Evolutionary conservation across 2,888 invertebrate genomes (phyloP), one percentile per base, ranked within the genome.

Genomic region (Cataglyphis rosenhaueri): DNA sequence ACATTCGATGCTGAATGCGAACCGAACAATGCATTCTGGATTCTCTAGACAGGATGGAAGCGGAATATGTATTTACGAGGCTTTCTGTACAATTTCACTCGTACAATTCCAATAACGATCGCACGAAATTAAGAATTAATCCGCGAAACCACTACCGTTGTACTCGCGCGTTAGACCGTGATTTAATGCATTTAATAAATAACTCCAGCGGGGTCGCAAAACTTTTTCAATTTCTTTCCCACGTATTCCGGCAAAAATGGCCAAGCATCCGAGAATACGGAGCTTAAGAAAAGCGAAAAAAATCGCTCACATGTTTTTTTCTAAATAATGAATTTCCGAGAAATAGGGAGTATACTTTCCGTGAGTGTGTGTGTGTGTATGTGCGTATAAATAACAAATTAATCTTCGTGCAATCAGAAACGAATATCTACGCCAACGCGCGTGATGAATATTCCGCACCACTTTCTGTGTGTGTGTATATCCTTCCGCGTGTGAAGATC

Each of bases 401-500:
- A 57, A 68, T 78, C 57, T 78, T 18, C 15, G 18, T 18, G 78
- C 59, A 68, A 78, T 57, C 75, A n/a, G 65, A 35, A 64, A 65
- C 57, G 71, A 78, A 61, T 59, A 70, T 78, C 71, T 59, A 59
- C 78, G 59, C 78, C 78, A 44, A 78, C 59, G 78, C 44, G 57
- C 25, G 35, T 44, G 57, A 78, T 78, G 70, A 78, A 78, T 68
- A 68, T 44, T 44, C 68, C 68, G 57, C 76, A 12, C 52, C 18
- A 21, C 41, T 64, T 61, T 62, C 74, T 1, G 59, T 15, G 44
- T 48, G 3, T 25, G 35, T 21, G 21, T 25, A 25, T 79, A 85
- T 86, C 73, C 74, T 83, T 70, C 78, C 89, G 68, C 85, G 87
- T 87, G 86, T 82, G 89, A 88, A 82, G 84, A 88, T 87, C 85